These are phyloP conservation scores for Zaprionus kolodkinae DNA, from an alignment of 1,140 invertebrate species.

Conservation along the genomic window DNA sequence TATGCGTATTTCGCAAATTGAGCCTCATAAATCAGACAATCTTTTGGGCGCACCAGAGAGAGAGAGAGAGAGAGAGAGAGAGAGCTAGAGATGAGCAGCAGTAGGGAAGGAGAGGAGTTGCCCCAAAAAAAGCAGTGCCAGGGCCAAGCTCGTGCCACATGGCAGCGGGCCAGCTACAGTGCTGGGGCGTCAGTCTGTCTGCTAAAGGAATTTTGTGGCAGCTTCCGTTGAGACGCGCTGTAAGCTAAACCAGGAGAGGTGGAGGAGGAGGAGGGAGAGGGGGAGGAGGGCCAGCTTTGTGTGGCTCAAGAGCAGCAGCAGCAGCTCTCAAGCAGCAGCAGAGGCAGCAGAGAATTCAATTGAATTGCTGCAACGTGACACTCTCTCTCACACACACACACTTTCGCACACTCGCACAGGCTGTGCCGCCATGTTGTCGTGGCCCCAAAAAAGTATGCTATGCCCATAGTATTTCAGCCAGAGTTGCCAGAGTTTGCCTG, in stretches of 20 bases:
- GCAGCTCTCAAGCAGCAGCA: constrained; percentile 41
- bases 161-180: constrained; percentile 20
- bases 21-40: constrained; percentile 62
- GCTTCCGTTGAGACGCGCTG: constrained; percentile 12
- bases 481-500: background rate
- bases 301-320: constrained; percentile 59
- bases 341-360: constrained; percentile 63
- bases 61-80: too few species aligned
- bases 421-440: constrained; percentile 39
- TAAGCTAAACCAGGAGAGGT: background rate
- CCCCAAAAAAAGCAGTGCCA: background rate
- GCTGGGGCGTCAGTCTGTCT: constrained; percentile 30
- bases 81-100: background rate
- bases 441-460: constrained; percentile 80
- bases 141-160: background rate
- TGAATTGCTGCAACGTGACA: constrained; percentile 72
- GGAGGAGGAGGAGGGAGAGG: too few species aligned
- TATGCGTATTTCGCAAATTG: constrained; percentile 57
- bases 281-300: constrained; percentile 39
- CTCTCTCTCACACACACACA: constrained; percentile 33
- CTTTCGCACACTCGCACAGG: constrained; percentile 9
- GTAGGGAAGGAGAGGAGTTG: background rate
- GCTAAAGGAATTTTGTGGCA: constrained; percentile 12
- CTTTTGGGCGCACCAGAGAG: background rate
- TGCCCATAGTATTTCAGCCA: constrained; percentile 53